Base-by-base conservation (phyloP, 2,113 vertebrate species). In the Onychostruthus taczanowskii region DNA sequence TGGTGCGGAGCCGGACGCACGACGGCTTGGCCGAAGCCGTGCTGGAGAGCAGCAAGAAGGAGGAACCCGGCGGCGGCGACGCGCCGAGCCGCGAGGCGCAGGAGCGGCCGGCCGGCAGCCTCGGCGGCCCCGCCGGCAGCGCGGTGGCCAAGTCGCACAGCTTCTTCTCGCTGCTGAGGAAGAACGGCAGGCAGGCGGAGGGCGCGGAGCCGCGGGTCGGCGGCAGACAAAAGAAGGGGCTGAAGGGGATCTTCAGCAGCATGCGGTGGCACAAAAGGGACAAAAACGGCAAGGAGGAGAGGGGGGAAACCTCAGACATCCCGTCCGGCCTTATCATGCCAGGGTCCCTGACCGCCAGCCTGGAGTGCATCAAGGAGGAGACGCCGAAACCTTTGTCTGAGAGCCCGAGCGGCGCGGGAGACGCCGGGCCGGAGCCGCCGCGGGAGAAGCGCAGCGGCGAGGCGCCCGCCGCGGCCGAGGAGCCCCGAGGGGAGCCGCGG, bases 401-500 rank as follows among this genome's bases (percentile, higher is more conserved):
- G 59, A 64, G 41, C 50, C 75, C 58, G 49, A 41, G 43, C 58
- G 67, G 67, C 50, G 67, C 75, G 43, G 85, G 30, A 30, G 84
- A 79, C 74, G 55, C 39, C 28, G 84, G n/a, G 55, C 64, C 66
- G 28, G 74, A 70, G 47, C 14, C 28, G 63, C 46, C 46, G 64
- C 84, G 33, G 47, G 84, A 87, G 64, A 69, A 78, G 84, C 33
- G 55, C 63, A 44, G 84, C 63, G 63, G 46, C 15, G 84, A 86
- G 27, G 53, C 44, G 33, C 72, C 63, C 35, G 44, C 62, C 31
- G 90, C 73, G 39, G 70, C 91, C 80, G 17, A 37, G n/a, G 41
- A 98, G 95, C 87, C 97, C 80, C 56, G 91, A 39, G 94, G 73
- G 44, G 91, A 95, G 89, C 18, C 23, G 46, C 88, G 46, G 41